Evolutionary conservation across 2,113 vertebrate species (phyloP).

Genomic region (Takifugu flavidus): DNA sequence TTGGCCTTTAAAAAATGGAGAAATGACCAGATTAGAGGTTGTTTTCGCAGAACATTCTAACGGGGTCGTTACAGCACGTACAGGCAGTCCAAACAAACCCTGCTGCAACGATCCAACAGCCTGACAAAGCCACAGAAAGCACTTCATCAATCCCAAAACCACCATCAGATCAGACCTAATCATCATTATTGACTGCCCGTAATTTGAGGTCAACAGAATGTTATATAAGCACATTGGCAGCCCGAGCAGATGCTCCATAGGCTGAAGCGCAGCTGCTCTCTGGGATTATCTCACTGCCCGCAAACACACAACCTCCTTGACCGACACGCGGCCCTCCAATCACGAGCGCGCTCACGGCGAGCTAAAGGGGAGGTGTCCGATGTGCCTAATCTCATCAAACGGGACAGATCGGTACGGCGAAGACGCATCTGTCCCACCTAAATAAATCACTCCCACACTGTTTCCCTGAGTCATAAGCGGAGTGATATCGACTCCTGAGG

Average conservation of each 20-base stretch:
- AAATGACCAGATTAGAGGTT: not conserved
- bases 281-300: conserved; percentile 52
- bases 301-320: conserved; percentile 28
- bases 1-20: not conserved
- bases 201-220: conserved; percentile 49
- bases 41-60: conserved; percentile 11
- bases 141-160: conserved; percentile 11
- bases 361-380: conserved; percentile 44
- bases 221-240: conserved; percentile 46
- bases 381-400: conserved; percentile 56
- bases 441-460: conserved; percentile 55
- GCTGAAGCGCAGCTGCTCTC: conserved; percentile 55
- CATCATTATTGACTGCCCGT: conserved; percentile 51
- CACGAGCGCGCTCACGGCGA: conserved; percentile 39
- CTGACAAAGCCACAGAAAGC: not conserved
- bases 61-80: conserved; percentile 1
- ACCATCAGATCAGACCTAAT: conserved; percentile 42
- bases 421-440: conserved; percentile 63
- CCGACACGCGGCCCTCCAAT: conserved; percentile 24
- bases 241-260: conserved; percentile 62
- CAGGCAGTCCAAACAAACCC: not conserved
- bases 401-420: conserved; percentile 35
- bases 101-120: conserved; percentile 10
- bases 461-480: conserved; percentile 61
- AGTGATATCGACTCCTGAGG: conserved; percentile 24